These are phyloP conservation scores for Grallaria varia DNA, from an alignment of 2,113 vertebrate genomes.

Conservation along the genomic window DNA sequence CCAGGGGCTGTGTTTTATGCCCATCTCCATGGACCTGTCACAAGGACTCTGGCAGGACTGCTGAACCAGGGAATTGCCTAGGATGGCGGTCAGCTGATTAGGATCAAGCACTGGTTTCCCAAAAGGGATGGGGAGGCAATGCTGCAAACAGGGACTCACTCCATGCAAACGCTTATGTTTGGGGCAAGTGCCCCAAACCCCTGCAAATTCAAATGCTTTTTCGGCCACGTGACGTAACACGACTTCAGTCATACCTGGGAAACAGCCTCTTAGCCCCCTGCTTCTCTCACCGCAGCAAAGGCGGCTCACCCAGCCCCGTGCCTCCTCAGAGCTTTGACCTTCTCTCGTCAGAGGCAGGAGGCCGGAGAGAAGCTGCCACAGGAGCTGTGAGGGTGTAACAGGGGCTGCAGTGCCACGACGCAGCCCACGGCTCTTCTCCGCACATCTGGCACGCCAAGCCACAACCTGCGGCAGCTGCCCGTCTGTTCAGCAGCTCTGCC, in stretches of 20 bases:
- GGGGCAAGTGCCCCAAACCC: not conserved
- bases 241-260: not conserved
- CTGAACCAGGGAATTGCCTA: not conserved
- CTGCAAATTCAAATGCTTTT: not conserved
- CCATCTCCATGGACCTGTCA: fast-evolving
- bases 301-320: fast-evolving
- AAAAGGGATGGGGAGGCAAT: fast-evolving
- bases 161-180: not conserved
- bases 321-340: not conserved
- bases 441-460: not conserved
- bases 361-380: not conserved
- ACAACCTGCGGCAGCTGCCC: not conserved
- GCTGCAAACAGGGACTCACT: not conserved
- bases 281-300: not conserved
- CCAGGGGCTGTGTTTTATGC: not conserved
- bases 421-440: fast-evolving
- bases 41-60: not conserved
- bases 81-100: not conserved
- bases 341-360: not conserved
- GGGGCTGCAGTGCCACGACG: fast-evolving
- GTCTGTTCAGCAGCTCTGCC: not conserved
- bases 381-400: not conserved
- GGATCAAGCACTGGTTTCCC: not conserved
- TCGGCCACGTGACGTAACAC: fast-evolving
- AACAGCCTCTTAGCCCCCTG: not conserved